Conservation (phyloP, 2,888 invertebrate species). For the Diplazon laetatorius region DNA sequence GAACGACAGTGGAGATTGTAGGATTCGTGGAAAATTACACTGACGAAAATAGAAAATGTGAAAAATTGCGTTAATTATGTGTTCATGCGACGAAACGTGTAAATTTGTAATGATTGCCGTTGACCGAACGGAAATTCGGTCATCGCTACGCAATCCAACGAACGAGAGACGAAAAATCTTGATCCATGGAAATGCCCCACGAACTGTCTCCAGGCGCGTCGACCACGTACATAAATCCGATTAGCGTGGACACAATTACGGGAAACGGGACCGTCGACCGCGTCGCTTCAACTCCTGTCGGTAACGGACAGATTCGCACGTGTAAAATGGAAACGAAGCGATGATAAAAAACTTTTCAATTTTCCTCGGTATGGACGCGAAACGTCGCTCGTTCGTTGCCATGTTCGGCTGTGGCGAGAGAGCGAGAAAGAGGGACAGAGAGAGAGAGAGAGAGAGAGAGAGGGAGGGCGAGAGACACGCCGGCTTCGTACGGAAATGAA, state of each 20-base stretch:
- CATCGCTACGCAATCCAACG: background rate
- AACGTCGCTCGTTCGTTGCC: slow-evolving; percentile 39
- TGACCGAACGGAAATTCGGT: background rate
- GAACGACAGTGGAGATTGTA: background rate
- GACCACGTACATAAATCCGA: slow-evolving; percentile 60
- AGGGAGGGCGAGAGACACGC: slow-evolving; percentile 12
- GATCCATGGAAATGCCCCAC: background rate
- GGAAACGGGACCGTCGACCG: slow-evolving; percentile 25
- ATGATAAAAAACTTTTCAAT: slow-evolving; percentile 74
- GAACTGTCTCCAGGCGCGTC: background rate
- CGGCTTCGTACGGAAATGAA: slow-evolving; percentile 29
- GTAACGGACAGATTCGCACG: slow-evolving; percentile 39
- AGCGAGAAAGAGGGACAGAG: too few species aligned
- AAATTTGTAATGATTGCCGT: background rate
- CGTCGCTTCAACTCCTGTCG: slow-evolving; percentile 1
- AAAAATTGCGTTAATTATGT: background rate
- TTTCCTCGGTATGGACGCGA: slow-evolving; percentile 56
- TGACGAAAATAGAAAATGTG: background rate
- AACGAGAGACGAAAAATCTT: background rate
- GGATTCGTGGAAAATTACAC: background rate
- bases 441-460: slow-evolving; percentile 14
- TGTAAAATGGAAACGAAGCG: slow-evolving; percentile 73
- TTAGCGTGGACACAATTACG: slow-evolving; percentile 66
- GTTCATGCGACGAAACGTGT: background rate
- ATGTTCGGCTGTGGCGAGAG: slow-evolving; percentile 8